phyloP scores from a whole-genome alignment of 2,113 vertebrate genomes.

The Sialia sialis region DNA sequence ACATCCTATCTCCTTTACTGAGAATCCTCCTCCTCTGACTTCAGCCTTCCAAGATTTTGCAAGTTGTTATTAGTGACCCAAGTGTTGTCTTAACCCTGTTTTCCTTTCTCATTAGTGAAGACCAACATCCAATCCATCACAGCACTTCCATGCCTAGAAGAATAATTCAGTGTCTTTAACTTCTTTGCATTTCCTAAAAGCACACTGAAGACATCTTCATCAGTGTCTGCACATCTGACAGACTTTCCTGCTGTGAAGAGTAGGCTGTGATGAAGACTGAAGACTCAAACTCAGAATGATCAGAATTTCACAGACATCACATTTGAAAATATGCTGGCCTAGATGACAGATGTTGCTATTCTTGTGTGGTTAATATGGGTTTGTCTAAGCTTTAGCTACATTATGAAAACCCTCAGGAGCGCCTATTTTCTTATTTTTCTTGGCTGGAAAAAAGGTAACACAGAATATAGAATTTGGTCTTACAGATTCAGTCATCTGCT shows the following conservation, averaged over 20 bases:
- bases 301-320: background rate
- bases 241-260: background rate
- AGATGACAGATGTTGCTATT: slow-evolving; percentile 2
- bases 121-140: background rate
- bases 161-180: background rate
- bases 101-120: background rate
- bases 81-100: background rate
- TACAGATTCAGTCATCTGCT: background rate
- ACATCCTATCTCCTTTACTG: background rate
- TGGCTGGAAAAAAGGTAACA: background rate
- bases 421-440: slow-evolving; percentile 30
- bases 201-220: background rate
- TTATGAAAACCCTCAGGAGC: background rate
- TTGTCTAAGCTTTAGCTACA: background rate
- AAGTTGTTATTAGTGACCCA: background rate
- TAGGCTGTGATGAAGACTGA: background rate
- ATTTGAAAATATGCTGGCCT: background rate
- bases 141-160: background rate
- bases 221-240: background rate
- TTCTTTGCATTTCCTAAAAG: background rate
- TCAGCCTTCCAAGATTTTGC: background rate
- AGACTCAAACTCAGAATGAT: background rate
- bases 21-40: background rate
- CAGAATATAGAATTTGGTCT: background rate
- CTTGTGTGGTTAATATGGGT: background rate